A percentile compares a stretch with the other conserved stretches of the same genome.
Evolutionary conservation across 2,888 invertebrate genomes (phyloP).

Genomic region (Stenichneumon culpator): DNA sequence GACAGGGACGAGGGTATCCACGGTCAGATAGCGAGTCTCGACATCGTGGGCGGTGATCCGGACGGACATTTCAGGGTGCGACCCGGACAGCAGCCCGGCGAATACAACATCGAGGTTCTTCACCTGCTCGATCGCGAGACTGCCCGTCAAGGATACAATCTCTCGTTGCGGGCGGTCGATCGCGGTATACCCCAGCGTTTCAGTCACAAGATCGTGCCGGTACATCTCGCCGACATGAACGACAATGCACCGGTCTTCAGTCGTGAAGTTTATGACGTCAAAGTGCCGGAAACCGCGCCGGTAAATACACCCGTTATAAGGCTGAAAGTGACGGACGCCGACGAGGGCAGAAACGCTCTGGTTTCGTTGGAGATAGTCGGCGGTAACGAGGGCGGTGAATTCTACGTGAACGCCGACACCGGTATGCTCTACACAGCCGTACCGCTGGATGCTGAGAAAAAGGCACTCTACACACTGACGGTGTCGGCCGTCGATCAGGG

Average conservation of each 20-base stretch:
- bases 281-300: conserved; percentile 95
- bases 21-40: conserved; percentile 93
- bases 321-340: conserved; percentile 94
- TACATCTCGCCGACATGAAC: conserved; percentile 92
- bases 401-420: conserved; percentile 94
- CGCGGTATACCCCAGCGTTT: conserved; percentile 92
- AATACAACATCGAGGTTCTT: conserved; percentile 93
- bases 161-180: conserved; percentile 95
- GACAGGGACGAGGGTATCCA: conserved; percentile 94
- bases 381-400: conserved; percentile 96
- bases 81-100: conserved; percentile 86
- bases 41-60: conserved; percentile 96
- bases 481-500: conserved; percentile 96
- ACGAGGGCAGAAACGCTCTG: conserved; percentile 93
- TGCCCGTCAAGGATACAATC: conserved; percentile 93
- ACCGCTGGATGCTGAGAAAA: conserved; percentile 93
- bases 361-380: conserved; percentile 96
- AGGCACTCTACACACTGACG: conserved; percentile 94
- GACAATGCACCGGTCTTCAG: conserved; percentile 96
- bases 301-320: conserved; percentile 95
- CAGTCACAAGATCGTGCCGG: conserved; percentile 93
- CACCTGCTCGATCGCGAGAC: conserved; percentile 92
- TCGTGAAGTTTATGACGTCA: conserved; percentile 94
- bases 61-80: conserved; percentile 94
- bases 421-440: conserved; percentile 96